A percentile compares a stretch with the other conserved stretches of the same genome.
phyloP scores from a whole-genome alignment of 2,113 vertebrate species.

The Hyperopisus bebe region DNA sequence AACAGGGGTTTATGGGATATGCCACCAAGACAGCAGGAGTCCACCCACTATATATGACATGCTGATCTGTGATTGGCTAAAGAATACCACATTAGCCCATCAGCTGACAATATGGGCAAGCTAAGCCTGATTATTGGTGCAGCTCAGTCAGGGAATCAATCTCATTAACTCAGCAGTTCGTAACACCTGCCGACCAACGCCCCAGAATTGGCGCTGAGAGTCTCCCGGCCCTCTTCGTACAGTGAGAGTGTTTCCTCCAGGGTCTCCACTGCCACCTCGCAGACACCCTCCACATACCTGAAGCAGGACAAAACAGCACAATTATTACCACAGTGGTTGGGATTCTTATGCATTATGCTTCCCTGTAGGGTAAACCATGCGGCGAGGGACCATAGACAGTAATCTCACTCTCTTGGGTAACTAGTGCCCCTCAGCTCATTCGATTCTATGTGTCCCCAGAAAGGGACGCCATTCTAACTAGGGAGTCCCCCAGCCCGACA shows the following conservation, averaged over 20 bases:
- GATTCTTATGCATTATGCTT: neutral
- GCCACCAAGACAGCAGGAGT: neutral
- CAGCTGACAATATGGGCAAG: neutral
- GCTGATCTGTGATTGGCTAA: neutral
- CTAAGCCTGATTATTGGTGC: neutral
- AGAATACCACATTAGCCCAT: neutral
- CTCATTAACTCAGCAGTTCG: neutral
- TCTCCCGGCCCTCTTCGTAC: slow-evolving; percentile 47
- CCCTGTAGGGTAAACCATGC: neutral
- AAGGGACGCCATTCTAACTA: neutral
- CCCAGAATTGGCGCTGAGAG: slow-evolving; percentile 28
- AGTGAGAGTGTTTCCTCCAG: slow-evolving; percentile 46
- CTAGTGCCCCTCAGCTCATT: neutral
- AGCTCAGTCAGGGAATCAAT: neutral
- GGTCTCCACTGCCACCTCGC: slow-evolving; percentile 43
- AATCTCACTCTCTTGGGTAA: neutral
- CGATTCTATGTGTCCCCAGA: neutral
- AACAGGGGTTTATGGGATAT: neutral
- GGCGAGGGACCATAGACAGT: neutral
- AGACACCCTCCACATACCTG: slow-evolving; percentile 49
- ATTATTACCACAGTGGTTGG: neutral
- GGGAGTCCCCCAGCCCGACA: neutral
- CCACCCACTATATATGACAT: neutral
- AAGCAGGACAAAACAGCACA: neutral
- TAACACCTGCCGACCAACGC: neutral